These are phyloP conservation scores for Typhlichthys subterraneus DNA, from an alignment of 2,797 vertebrate species.

Conservation along the genomic window DNA sequence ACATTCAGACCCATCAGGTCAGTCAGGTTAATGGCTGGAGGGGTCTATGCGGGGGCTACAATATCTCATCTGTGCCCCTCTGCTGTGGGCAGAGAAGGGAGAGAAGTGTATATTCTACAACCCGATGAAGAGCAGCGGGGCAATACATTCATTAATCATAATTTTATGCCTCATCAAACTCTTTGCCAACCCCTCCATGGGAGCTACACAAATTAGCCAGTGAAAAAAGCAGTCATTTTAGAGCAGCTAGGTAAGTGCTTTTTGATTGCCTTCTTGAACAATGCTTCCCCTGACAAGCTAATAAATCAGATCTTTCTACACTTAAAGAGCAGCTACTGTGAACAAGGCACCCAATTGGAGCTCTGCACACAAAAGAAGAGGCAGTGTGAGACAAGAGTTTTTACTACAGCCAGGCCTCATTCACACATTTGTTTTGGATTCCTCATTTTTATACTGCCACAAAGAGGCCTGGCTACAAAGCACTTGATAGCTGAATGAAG, in stretches of 20 bases:
- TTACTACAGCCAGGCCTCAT: conserved; percentile 77
- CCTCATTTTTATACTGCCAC: conserved; percentile 76
- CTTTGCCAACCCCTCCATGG: conserved; percentile 98
- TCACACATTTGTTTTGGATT: conserved; percentile 78
- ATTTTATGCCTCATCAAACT: conserved; percentile 99
- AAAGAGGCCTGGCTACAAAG: conserved; percentile 69
- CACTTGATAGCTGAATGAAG: conserved; percentile 72
- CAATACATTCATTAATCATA: conserved; percentile 99
- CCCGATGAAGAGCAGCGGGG: conserved; percentile 94
- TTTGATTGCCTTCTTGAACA: conserved; percentile 98
- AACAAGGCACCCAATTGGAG: conserved; percentile 81
- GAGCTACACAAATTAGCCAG: conserved; percentile 99
- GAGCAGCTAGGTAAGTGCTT: conserved; percentile 99
- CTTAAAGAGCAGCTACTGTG: conserved; percentile 82
- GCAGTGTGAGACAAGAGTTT: conserved; percentile 79
- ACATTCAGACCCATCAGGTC: conserved; percentile 81
- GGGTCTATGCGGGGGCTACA: conserved; percentile 54
- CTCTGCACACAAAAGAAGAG: conserved; percentile 59
- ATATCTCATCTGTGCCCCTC: conserved; percentile 55
- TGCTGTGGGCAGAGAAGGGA: conserved; percentile 75
- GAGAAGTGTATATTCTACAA: conserved; percentile 87
- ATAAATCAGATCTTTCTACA: conserved; percentile 97
- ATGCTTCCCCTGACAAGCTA: conserved; percentile 98
- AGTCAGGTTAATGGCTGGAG: conserved; percentile 78
- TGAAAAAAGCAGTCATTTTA: conserved; percentile 98